Evolutionary conservation across 2,888 invertebrate genomes (phyloP).

Genomic region (Strigamia transsilvanica): DNA sequence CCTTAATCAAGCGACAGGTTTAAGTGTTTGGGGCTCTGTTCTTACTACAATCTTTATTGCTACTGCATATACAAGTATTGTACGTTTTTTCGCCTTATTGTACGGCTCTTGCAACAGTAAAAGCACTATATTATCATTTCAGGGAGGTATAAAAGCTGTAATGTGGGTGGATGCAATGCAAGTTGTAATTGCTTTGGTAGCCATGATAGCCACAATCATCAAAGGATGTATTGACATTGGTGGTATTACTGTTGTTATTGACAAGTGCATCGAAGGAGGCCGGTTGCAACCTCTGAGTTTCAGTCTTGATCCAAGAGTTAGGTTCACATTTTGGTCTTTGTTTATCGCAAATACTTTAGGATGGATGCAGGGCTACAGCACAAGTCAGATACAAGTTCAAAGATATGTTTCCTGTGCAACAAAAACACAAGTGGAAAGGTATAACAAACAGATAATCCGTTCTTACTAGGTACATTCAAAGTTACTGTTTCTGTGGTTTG

Average conservation of each 20-base stretch:
- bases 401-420: constrained; percentile 35
- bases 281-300: constrained; percentile 48
- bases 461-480: too few species aligned
- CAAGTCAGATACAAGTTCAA: constrained; percentile 50
- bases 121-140: neutral
- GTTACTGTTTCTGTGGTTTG: too few species aligned
- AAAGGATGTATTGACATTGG: constrained; percentile 49
- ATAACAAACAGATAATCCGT: too few species aligned
- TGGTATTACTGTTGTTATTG: constrained; percentile 29
- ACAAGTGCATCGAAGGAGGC: constrained; percentile 31
- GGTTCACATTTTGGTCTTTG: constrained; percentile 1
- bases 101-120: neutral
- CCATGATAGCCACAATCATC: constrained; percentile 13
- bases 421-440: neutral
- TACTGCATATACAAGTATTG: constrained; percentile 19
- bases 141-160: constrained; percentile 53
- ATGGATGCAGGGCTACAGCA: constrained; percentile 50
- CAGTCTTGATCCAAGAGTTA: neutral
- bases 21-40: constrained; percentile 37
- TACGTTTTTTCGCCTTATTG: neutral
- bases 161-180: constrained; percentile 51
- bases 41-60: neutral
- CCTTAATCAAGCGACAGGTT: constrained; percentile 32
- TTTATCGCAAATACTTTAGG: neutral
- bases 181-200: constrained; percentile 9